Evolutionary conservation across 2,113 vertebrate genomes (phyloP), one percentile per base, ranked within the genome.

Genomic region (Pachypanchax playfairii): DNA sequence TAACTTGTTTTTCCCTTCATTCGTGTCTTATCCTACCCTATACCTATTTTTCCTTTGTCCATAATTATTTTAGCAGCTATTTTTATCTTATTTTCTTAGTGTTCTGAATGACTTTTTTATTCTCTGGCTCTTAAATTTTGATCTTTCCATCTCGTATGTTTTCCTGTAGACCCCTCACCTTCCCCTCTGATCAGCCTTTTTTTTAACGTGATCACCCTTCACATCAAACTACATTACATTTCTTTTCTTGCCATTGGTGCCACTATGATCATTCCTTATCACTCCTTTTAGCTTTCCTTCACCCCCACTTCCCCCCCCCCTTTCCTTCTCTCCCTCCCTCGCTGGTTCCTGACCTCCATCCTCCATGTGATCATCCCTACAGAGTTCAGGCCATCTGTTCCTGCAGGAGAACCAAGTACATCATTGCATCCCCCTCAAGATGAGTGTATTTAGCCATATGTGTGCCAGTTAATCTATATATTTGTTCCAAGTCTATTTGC

Each of bases 361-460:
- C 80, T 87, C 83, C 63, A 69, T 88, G 73, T 87, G 84, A 86
- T 90, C 86, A 81, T 84, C 85, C 86, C 85, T 87, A 65, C 80
- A 89, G 83, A 89, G 87, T 79, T 81, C 58, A 88, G 78, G 85
- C 89, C 89, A 90, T 90, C 87, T 90, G 89, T 87, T 90, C 83
- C 82, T 85, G 77, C 79, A 83, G 75, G 75, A 85, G 77, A 85
- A 87, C 61, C 75, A 55, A 80, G 70, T 65, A 39, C 69, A 62
- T 58, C 62, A 61, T 49, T 7, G 65, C 69, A 9, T 7, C 7
- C 13, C 53, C 52, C 47, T 36, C 54, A 70, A 66, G 68, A 70
- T 73, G 71, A 63, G 61, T 62, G 71, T 75, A 50, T 75, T 66
- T 73, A 68, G 63, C 38, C 65, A 47, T 25, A 43, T 55, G 55